These are phyloP conservation scores for Acropternis orthonyx DNA, from an alignment of 2,797 vertebrate genomes.

Conservation along the genomic window DNA sequence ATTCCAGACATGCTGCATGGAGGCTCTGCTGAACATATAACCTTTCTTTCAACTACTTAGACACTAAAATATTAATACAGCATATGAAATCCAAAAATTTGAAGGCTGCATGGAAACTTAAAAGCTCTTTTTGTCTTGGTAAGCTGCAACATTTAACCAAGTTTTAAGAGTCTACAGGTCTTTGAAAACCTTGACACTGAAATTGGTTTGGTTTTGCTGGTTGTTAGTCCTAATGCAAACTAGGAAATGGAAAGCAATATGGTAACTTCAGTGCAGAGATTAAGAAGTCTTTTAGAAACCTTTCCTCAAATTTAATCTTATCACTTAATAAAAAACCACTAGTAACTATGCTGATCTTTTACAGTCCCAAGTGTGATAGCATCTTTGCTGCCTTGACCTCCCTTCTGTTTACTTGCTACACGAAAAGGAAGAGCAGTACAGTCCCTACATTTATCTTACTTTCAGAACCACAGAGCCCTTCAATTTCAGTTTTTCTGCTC, in stretches of 20 bases:
- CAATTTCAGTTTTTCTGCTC: background rate
- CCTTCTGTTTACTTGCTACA: background rate
- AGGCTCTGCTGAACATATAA: background rate
- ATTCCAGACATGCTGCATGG: accelerated
- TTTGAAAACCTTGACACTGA: background rate
- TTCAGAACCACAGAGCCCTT: background rate
- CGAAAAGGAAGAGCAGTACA: background rate
- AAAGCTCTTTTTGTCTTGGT: background rate
- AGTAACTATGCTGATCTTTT: background rate
- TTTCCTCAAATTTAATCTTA: background rate
- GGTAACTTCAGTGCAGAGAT: background rate
- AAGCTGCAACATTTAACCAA: background rate
- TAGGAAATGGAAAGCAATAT: background rate
- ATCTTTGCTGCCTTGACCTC: background rate
- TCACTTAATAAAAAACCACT: background rate
- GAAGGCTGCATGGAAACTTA: background rate
- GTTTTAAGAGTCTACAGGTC: background rate
- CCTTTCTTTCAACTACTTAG: background rate
- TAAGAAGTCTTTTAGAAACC: background rate
- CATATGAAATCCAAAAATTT: background rate
- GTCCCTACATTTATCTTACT: background rate
- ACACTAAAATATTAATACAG: background rate
- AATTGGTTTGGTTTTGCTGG: background rate
- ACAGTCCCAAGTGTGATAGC: background rate
- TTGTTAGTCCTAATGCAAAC: background rate